These are phyloP conservation scores for Lipotes vexillifer DNA, from an alignment of 2,113 vertebrate genomes.

Conservation along the genomic window DNA sequence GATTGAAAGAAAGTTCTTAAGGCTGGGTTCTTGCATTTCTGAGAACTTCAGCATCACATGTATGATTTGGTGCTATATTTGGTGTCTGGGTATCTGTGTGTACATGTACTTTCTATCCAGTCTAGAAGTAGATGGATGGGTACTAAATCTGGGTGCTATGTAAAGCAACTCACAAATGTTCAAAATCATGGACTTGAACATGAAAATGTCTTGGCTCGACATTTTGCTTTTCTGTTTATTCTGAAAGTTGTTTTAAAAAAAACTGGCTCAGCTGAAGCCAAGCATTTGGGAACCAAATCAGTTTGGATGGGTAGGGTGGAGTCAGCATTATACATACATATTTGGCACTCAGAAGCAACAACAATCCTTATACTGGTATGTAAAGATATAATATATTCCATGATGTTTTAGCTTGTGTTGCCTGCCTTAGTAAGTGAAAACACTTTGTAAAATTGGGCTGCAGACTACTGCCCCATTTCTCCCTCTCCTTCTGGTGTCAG, in stretches of 20 bases:
- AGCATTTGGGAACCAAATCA: constrained; percentile 17
- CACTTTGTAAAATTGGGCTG: neutral
- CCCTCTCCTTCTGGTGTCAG: neutral
- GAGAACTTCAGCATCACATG: neutral
- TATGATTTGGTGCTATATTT: neutral
- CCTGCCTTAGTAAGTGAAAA: constrained; percentile 9
- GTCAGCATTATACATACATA: neutral
- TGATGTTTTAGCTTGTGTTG: neutral
- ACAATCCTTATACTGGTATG: neutral
- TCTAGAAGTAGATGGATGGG: neutral
- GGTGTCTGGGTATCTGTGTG: neutral
- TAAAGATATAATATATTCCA: neutral
- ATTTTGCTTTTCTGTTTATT: constrained; percentile 55
- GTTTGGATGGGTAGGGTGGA: constrained; percentile 13
- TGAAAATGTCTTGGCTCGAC: neutral
- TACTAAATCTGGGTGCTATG: neutral
- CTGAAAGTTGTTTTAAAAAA: constrained; percentile 53
- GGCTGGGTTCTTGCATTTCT: neutral
- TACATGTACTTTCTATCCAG: neutral
- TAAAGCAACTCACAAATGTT: constrained; percentile 1
- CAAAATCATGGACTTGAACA: neutral
- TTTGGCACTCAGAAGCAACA: constrained; percentile 26
- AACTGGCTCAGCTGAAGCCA: constrained; percentile 23
- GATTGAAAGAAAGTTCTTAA: neutral
- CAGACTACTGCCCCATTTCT: neutral